Percentiles rank a stretch among this genome's conserved stretches.
These are phyloP conservation scores for Epizoanthus rinbou DNA, from an alignment of 92 coral and sea anemone genomes.

Conservation along the genomic window DNA sequence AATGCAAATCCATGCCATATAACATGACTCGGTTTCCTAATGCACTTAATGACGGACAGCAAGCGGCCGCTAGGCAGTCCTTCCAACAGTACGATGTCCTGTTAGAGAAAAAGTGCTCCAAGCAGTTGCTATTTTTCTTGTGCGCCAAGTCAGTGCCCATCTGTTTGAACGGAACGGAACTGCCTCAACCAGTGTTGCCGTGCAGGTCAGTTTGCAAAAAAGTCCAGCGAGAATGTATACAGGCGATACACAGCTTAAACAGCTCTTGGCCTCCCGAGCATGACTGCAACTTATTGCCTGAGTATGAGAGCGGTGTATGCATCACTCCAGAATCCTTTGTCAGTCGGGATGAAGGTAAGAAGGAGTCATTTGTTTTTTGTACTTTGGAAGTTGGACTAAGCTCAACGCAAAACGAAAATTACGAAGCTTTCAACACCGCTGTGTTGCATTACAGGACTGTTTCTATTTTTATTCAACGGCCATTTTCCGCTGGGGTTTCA, in stretches of 20 bases:
- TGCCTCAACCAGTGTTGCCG: conserved; percentile 71
- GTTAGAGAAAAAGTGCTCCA: conserved; percentile 72
- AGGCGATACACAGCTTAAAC: conserved; percentile 49
- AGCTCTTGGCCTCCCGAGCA: conserved; percentile 65
- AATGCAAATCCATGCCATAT: conserved; percentile 76
- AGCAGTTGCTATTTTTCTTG: conserved; percentile 68
- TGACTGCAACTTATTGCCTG: conserved; percentile 69
- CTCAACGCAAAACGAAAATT: no score
- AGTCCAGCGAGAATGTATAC: conserved; percentile 72
- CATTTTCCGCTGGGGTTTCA: no score
- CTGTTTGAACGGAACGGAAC: conserved; percentile 48
- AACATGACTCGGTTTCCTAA: conserved; percentile 85
- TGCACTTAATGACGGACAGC: conserved; percentile 53
- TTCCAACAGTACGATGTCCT: conserved; percentile 49
- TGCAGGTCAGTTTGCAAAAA: conserved; percentile 76
- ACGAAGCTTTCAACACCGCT: no score
- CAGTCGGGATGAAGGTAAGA: conserved; percentile 40
- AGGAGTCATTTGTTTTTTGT: background rate
- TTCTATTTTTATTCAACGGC: no score
- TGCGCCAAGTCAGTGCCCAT: conserved; percentile 84
- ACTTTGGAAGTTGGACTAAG: background rate
- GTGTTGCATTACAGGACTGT: no score
- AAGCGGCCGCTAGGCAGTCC: conserved; percentile 49
- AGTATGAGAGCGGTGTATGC: conserved; percentile 73
- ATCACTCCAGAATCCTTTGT: conserved; percentile 68